phyloP scores from a whole-genome alignment of 2,888 invertebrate genomes.

The Liopterus haemorrhoidalis region DNA sequence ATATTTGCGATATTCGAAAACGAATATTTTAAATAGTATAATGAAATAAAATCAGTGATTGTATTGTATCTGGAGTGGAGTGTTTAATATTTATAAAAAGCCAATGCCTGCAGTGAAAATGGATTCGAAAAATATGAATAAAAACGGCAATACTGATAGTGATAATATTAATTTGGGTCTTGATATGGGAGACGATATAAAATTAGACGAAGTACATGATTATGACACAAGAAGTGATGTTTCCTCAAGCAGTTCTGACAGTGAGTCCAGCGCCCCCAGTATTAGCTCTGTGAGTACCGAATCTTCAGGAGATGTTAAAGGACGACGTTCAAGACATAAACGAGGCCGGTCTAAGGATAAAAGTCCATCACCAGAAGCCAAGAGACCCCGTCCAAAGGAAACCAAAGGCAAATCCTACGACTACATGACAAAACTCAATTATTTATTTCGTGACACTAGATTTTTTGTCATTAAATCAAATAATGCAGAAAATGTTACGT shows the following conservation, averaged over 20 bases:
- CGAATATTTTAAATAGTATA: no score
- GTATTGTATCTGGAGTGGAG: slow-evolving; percentile 18
- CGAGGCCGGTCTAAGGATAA: slow-evolving; percentile 46
- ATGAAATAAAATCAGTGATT: slow-evolving; percentile 21
- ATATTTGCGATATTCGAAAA: slow-evolving; percentile 26
- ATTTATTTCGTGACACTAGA: slow-evolving; percentile 87
- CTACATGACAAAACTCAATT: slow-evolving; percentile 84
- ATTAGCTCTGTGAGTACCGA: slow-evolving; percentile 73
- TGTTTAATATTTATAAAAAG: slow-evolving; percentile 12
- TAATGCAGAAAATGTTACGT: slow-evolving; percentile 91
- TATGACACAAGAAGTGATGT: slow-evolving; percentile 87
- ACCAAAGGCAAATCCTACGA: slow-evolving; percentile 65
- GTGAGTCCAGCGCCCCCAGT: slow-evolving; percentile 65
- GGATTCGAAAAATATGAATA: slow-evolving; percentile 42
- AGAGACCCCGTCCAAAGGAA: slow-evolving; percentile 43
- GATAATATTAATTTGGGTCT: slow-evolving; percentile 44
- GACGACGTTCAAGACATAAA: slow-evolving; percentile 54
- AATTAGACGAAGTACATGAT: slow-evolving; percentile 66
- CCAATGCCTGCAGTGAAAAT: slow-evolving; percentile 36
- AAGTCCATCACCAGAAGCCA: slow-evolving; percentile 40
- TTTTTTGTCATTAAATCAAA: slow-evolving; percentile 98
- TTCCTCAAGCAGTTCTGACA: slow-evolving; percentile 69
- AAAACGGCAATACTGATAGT: slow-evolving; percentile 44
- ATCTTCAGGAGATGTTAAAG: slow-evolving; percentile 53
- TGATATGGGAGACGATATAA: slow-evolving; percentile 74